phyloP scores from a whole-genome alignment of 2,888 invertebrate species.

The Heteromyza rotundicornis region DNA sequence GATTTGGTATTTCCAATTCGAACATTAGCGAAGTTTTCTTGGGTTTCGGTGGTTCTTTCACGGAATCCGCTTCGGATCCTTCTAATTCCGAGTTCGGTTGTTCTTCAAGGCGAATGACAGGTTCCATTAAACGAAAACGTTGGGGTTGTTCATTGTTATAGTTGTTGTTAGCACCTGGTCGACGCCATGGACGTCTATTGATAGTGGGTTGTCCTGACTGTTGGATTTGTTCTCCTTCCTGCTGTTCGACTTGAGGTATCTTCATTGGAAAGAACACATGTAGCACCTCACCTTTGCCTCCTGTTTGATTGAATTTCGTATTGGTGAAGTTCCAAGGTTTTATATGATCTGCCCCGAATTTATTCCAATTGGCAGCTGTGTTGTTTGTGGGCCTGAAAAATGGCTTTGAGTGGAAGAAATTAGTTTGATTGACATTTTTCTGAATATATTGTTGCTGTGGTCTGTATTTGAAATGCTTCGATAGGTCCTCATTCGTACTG shows the following conservation, averaged over 20 bases:
- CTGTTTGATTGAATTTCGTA: neutral
- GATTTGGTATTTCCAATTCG: slow-evolving; percentile 14
- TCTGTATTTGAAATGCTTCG: neutral
- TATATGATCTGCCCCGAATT: neutral
- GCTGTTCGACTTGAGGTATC: neutral
- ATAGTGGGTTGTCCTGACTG: neutral
- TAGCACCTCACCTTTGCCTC: neutral
- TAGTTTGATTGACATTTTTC: neutral
- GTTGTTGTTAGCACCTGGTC: neutral
- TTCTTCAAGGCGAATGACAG: no score
- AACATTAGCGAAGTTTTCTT: slow-evolving; percentile 5
- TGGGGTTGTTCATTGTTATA: neutral
- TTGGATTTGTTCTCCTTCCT: neutral
- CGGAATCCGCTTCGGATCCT: neutral
- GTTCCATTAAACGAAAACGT: neutral
- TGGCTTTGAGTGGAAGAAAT: neutral
- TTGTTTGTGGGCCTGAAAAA: neutral
- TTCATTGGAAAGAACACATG: neutral
- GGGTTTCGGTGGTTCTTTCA: neutral
- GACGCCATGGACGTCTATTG: neutral
- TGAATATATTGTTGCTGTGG: neutral
- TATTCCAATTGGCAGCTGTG: neutral
- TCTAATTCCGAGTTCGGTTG: neutral
- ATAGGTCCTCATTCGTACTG: neutral
- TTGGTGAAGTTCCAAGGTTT: neutral